Conservation (phyloP, 1,140 invertebrate species). For the Apis dorsata region DNA sequence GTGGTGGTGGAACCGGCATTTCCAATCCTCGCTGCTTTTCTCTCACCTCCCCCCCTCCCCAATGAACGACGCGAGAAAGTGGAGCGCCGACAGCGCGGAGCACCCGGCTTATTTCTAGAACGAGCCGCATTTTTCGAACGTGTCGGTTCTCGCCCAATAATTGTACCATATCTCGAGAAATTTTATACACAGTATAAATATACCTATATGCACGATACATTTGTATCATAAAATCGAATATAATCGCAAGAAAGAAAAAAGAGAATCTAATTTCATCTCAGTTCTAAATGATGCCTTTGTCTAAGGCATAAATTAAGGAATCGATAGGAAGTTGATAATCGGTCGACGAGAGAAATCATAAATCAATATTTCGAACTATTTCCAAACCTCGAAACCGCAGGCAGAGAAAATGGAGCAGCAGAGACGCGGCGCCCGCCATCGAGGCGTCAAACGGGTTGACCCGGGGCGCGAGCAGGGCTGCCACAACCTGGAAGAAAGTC, state of each 20-base stretch:
- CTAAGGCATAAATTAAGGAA: too few species aligned
- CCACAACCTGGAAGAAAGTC: neutral
- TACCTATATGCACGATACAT: too few species aligned
- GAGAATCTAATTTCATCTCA: too few species aligned
- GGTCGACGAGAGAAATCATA: too few species aligned
- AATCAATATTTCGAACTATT: neutral
- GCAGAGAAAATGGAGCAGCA: neutral
- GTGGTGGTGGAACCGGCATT: slow-evolving; percentile 51
- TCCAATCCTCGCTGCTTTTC: slow-evolving; percentile 65
- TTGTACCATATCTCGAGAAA: too few species aligned
- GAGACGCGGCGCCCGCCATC: neutral
- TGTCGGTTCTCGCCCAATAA: too few species aligned
- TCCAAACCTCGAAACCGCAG: too few species aligned
- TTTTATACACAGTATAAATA: too few species aligned
- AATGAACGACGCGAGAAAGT: slow-evolving; percentile 43
- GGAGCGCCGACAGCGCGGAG: slow-evolving; percentile 41
- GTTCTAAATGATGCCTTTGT: too few species aligned
- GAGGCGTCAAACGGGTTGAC: neutral
- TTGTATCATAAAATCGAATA: too few species aligned
- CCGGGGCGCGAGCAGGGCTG: neutral
- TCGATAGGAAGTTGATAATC: too few species aligned
- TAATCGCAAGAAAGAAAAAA: too few species aligned
- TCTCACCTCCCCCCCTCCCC: slow-evolving; percentile 42
- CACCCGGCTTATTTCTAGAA: slow-evolving; percentile 10
- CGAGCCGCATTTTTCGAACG: neutral